Percentiles rank a stretch among this genome's conserved stretches.
phyloP scores from a whole-genome alignment of 2,113 vertebrate species.

The Dicaeum eximium region DNA sequence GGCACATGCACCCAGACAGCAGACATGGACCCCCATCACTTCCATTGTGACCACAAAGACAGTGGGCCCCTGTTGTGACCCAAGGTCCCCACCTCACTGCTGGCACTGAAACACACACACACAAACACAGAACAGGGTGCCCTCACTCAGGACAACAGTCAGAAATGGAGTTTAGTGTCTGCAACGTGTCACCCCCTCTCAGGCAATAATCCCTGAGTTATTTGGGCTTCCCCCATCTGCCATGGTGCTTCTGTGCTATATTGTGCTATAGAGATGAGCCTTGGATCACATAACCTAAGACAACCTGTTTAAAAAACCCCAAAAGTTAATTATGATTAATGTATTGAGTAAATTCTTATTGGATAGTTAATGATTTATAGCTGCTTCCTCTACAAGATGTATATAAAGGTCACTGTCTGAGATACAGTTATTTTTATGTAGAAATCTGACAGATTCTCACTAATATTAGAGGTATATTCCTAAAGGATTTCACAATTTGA shows the following conservation, averaged over 20 bases:
- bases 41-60: fast-evolving
- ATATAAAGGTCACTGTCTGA: not conserved
- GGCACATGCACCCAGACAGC: not conserved
- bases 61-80: not conserved
- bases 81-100: not conserved
- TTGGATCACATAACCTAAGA: not conserved
- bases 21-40: not conserved
- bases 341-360: not conserved
- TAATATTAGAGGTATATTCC: not conserved
- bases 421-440: not conserved
- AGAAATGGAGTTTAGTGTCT: not conserved
- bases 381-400: not conserved
- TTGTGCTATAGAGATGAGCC: not conserved
- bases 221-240: not conserved
- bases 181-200: fast-evolving
- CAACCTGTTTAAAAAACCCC: not conserved
- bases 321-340: not conserved
- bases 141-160: not conserved
- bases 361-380: not conserved
- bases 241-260: not conserved
- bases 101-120: not conserved
- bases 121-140: not conserved
- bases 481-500: not conserved
- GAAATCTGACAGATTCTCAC: not conserved
- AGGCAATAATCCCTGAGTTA: not conserved